Evolutionary conservation across 2,888 invertebrate species (phyloP), one percentile per base, ranked within the genome.

Genomic region (Chrysolina oricalcia): DNA sequence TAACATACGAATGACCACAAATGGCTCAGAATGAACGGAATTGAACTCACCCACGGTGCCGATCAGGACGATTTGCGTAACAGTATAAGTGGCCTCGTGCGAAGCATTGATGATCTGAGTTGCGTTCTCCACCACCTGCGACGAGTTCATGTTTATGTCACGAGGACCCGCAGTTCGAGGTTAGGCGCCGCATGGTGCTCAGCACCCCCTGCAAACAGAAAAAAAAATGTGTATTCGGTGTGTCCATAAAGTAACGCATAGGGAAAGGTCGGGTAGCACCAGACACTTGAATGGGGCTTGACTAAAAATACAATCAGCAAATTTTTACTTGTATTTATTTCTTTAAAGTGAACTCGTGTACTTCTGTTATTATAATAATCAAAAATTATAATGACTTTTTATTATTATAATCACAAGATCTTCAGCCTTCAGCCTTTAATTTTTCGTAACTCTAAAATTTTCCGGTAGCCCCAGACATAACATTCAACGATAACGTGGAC

Each of bases 11-110:
- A 35, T 35, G 8, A 35, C 35, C 8, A 8, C 35, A 8, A 35
- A 35, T 8, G 8, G 35, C 8, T 35, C 35, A 35, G 35, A 35
- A 35, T 35, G 8, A 35, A 35, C 35, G 15, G 40, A 68, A 65
- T n/a, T 10, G n/a, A 40, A 59, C 78, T 83, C 82, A 86, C 86
- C 85, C 80, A 89, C 85, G 74, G 88, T 88, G 77, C 89, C 93
- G 89, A 94, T 92, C 85, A 93, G 90, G 87, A 93, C 92, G 90
- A 92, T 93, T 89, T 94, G 93, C 82, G 92, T 93, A 88, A 94
- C 90, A 87, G 93, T 93, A 89, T 92, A 94, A 83, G 92, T 92
- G 88, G 92, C 91, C 80, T 90, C 90, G 82, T 90, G 89, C 70
- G 89, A 82, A 83, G 81, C 84, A 80, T 81, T 78, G 82, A 80